Evolutionary conservation across 2,888 invertebrate genomes (phyloP).

Genomic region (Acronicta psi): DNA sequence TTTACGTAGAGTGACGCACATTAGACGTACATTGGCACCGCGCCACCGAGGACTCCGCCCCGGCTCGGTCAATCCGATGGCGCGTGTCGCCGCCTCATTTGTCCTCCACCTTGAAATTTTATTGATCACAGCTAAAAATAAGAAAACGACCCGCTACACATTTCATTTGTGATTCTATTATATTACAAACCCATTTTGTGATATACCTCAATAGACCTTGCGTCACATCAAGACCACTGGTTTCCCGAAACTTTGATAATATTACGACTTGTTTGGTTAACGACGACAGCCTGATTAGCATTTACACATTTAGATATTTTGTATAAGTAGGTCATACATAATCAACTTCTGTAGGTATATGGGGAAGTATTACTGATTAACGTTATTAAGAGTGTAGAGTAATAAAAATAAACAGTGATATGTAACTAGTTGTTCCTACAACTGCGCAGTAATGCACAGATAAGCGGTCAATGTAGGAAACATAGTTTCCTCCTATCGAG

Average conservation of each 20-base stretch:
- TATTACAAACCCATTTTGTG: constrained; percentile 29
- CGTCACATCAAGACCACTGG: constrained; percentile 25
- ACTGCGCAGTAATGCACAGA: constrained; percentile 78
- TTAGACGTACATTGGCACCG: constrained; percentile 62
- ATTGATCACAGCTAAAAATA: constrained; percentile 61
- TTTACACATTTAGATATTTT: constrained; percentile 31
- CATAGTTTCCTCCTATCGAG: constrained; percentile 30
- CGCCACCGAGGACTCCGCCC: constrained; percentile 68
- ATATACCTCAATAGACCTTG: constrained; percentile 43
- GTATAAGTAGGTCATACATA: constrained; percentile 35
- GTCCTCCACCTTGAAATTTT: constrained; percentile 65
- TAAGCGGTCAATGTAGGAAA: constrained; percentile 81
- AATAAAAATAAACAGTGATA: constrained; percentile 43
- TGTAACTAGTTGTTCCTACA: constrained; percentile 31
- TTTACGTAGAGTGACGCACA: constrained; percentile 54
- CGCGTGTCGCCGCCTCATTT: constrained; percentile 60
- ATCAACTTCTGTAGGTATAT: constrained; percentile 31
- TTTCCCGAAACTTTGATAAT: constrained; percentile 21
- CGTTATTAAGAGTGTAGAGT: constrained; percentile 34
- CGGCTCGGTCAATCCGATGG: constrained; percentile 64
- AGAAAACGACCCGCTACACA: constrained; percentile 29
- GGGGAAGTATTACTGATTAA: constrained; percentile 27
- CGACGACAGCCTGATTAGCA: constrained; percentile 21
- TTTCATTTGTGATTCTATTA: constrained; percentile 30
- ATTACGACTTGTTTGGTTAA: constrained; percentile 19